Percentiles rank a stretch among this genome's conserved stretches.
phyloP scores from a whole-genome alignment of 2,888 invertebrate species.

The Chrysolina oricalcia region DNA sequence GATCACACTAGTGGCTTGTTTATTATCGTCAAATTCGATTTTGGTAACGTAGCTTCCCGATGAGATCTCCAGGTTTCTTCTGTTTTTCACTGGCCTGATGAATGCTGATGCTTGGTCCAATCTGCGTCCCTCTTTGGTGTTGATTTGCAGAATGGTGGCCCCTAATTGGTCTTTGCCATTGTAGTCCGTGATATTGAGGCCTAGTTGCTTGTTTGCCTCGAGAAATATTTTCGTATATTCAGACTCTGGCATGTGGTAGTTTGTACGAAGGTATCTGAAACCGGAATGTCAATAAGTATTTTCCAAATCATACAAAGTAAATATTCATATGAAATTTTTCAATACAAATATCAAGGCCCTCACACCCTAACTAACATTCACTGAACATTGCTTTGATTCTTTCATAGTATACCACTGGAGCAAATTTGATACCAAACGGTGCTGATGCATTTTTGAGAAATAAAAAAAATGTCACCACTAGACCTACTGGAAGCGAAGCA shows the following conservation, averaged over 20 bases:
- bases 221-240: conserved; percentile 32
- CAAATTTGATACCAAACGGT: too few relatives aligned
- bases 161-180: conserved; percentile 78
- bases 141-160: conserved; percentile 80
- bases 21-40: conserved; percentile 77
- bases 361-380: too few relatives aligned
- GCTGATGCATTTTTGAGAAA: too few relatives aligned
- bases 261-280: conserved; percentile 32
- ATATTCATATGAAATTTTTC: too few relatives aligned
- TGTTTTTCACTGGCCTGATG: conserved; percentile 77
- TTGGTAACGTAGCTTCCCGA: conserved; percentile 78
- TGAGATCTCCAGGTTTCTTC: conserved; percentile 80
- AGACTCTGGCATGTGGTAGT: conserved; percentile 22
- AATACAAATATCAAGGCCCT: too few relatives aligned
- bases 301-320: background rate
- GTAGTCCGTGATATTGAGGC: conserved; percentile 80
- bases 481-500: too few relatives aligned
- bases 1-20: conserved; percentile 78
- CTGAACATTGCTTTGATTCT: too few relatives aligned
- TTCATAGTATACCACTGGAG: too few relatives aligned
- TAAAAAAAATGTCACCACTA: too few relatives aligned
- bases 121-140: conserved; percentile 79
- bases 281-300: conserved; percentile 8
- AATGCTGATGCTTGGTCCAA: conserved; percentile 86
- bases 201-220: conserved; percentile 74